Conservation (phyloP, 2,888 invertebrate genomes). For the Euproctis similis region DNA sequence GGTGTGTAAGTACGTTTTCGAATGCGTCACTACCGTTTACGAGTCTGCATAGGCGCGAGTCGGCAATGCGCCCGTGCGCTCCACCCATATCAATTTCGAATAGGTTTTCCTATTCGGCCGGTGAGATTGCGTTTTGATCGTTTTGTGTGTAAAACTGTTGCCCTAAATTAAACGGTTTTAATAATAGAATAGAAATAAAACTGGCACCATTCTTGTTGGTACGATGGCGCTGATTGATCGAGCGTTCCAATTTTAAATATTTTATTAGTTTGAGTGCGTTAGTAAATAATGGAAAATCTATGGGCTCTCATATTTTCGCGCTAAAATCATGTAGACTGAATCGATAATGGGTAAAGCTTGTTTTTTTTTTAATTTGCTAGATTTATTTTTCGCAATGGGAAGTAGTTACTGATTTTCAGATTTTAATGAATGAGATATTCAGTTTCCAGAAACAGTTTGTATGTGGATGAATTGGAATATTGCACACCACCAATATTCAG, state of each 20-base stretch:
- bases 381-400: no score
- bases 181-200: slow-evolving; percentile 72
- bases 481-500: no score
- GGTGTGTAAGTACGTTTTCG: slow-evolving; percentile 36
- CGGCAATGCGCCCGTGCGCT: slow-evolving; percentile 57
- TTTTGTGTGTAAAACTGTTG: slow-evolving; percentile 72
- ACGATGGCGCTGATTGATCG: slow-evolving; percentile 34
- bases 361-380: no score
- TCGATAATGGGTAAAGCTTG: no score
- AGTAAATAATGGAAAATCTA: no score
- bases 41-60: slow-evolving; percentile 67
- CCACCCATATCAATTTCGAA: slow-evolving; percentile 75
- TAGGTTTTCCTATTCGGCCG: slow-evolving; percentile 70
- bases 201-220: slow-evolving; percentile 49
- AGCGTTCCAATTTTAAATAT: slow-evolving; percentile 46
- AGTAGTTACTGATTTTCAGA: no score
- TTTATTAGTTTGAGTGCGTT: no score
- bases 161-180: slow-evolving; percentile 73
- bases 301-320: no score
- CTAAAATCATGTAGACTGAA: no score
- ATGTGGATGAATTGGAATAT: no score
- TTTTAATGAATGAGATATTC: no score
- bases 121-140: slow-evolving; percentile 71
- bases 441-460: no score
- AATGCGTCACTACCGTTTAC: slow-evolving; percentile 52